Evolutionary conservation across 2,113 vertebrate genomes (phyloP), one percentile per base, ranked within the genome.

Genomic region (Gallinago media): DNA sequence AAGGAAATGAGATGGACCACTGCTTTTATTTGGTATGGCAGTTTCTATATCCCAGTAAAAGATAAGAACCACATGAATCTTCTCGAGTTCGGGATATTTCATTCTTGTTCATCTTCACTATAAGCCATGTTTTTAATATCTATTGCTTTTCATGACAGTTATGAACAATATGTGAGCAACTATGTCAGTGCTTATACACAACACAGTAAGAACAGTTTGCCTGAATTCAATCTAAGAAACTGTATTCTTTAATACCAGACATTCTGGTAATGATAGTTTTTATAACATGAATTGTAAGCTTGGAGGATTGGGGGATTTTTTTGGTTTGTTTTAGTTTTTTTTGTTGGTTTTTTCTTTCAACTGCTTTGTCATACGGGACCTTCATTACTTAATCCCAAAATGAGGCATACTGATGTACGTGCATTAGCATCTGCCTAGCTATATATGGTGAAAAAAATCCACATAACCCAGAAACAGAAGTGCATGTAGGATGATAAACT

Each of bases 371-470:
- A 25, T 6, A 31, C 5, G 6, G 17, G 32, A 65, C 31, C n/a
- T 73, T 70, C 11, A 20, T 66, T 66, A 70, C 38, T 90, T 74
- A 77, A 77, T 34, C 15, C 13, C 26, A 7, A 49, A 84, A 46
- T 0, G 1, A 70, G 31, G 27, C 40, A 74, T 7, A 34, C n/a
- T 52, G 26, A 54, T 31, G n/a, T 19, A 40, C 85, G 12, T 9
- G 14, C 15, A 4, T 23, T 27, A 76, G 29, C 50, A 90, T 46
- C 55, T 76, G 32, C 17, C 58, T 58, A 58, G 31, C 50, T 49
- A 12, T 6, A 13, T 19, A 8, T 2, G 31, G 3, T 22, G 2
- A 2, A 5, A 20, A 34, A 31, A 56, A 10, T 6, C n/a, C 14
- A n/a, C 23, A 44, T 31, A 82, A 82, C 5, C 6, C 36, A 63